Evolutionary conservation across 2,113 vertebrate species (phyloP).

Genomic region (Channa maculata): DNA sequence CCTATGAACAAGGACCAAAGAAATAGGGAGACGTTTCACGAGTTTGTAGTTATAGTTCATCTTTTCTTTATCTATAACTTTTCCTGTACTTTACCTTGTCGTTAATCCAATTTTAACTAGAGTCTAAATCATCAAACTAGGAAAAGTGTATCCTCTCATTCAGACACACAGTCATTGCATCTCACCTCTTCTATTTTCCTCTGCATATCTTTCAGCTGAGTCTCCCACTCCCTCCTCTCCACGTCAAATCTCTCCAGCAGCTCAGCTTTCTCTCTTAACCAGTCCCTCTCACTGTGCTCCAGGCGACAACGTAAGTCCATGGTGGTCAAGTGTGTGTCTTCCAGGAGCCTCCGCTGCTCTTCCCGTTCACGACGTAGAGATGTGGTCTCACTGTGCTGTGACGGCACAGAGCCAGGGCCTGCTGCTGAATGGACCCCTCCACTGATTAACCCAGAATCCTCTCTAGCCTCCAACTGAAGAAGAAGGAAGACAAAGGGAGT

Average conservation of each 20-base stretch:
- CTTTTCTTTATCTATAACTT: background rate
- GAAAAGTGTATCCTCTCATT: slow-evolving; percentile 3
- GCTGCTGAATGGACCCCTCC: slow-evolving; percentile 68
- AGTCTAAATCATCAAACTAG: background rate
- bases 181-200: slow-evolving; percentile 95
- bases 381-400: slow-evolving; percentile 40
- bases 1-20: background rate
- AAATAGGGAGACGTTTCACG: background rate
- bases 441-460: slow-evolving; percentile 61
- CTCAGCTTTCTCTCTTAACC: slow-evolving; percentile 92
- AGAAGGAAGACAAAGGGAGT: slow-evolving; percentile 19
- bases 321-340: slow-evolving; percentile 79
- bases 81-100: background rate
- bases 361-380: slow-evolving; percentile 79
- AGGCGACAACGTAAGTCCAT: slow-evolving; percentile 90
- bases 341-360: slow-evolving; percentile 83
- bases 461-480: slow-evolving; percentile 79
- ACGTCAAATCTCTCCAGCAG: slow-evolving; percentile 93
- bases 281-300: slow-evolving; percentile 88
- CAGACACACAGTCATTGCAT: background rate
- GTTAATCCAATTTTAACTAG: background rate
- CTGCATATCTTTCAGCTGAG: slow-evolving; percentile 96
- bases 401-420: slow-evolving; percentile 61
- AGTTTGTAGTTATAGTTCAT: background rate
- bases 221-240: slow-evolving; percentile 97